Evolutionary conservation across 2,113 vertebrate species (phyloP), one percentile per base, ranked within the genome.

Genomic region (Indicator indicator): DNA sequence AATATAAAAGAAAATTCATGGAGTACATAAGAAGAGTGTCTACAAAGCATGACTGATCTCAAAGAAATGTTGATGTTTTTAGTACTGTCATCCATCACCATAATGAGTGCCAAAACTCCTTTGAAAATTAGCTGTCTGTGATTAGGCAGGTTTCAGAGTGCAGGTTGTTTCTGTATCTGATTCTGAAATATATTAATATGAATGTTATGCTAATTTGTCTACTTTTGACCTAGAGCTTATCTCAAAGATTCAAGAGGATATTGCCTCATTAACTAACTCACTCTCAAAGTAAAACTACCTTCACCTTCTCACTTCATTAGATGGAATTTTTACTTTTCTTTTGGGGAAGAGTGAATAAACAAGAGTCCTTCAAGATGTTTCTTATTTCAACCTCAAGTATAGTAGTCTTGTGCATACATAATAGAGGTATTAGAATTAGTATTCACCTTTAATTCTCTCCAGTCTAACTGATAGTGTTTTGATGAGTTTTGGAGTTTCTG

Each of bases 21-120:
- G 86, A 81, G 36, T 71, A 85, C 54, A 26, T 82, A 85, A 85
- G 48, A 90, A 74, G 93, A 96, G 33, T 86, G 74, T 62, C 86
- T 93, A 91, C 91, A 94, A 76, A 95, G 90, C 83, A 64, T 36
- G 88, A 92, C 76, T 91, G 63, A 86, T 72, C 80, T 96, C 90
- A 88, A 95, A 89, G 84, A 96, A 96, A 77, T 95, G 95, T 94
- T 95, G 96, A 95, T 96, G 96, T 95, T 97, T 97, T 95, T 88
- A 96, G 87, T 91, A 87, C 95, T 97, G 97, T 97, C 97, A 99
- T 99, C 98, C 98, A 98, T 99, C 98, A 99, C 97, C 96, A 90
- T 98, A 99, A 99, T 98, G 98, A 99, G 97, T 94, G 97, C 97
- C 97, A 98, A 98, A 98, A 95, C 58, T 93, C 93, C 94, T 97